Base-by-base conservation (phyloP, 2,113 vertebrate genomes). In the Macrotus californicus region DNA sequence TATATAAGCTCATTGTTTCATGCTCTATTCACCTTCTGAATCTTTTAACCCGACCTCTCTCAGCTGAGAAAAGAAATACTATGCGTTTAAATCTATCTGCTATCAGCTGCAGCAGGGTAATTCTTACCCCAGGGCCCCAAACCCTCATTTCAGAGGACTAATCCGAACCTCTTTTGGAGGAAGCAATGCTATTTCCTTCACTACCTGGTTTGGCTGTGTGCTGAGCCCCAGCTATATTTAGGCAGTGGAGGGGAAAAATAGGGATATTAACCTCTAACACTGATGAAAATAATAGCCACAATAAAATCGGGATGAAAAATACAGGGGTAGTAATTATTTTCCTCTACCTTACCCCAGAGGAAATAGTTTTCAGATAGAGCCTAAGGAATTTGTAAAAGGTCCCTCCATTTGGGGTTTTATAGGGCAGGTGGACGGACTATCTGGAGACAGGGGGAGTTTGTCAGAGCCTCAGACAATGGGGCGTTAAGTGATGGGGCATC, bases 211-310 rank as follows among this genome's bases (percentile, higher is more conserved):
- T 67, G 96, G 69, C 95, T 29, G 70, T 1, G 1, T 29, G 66
- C 96, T 91, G 50, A 98, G 96, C 91, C 97, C 97, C 97, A 80
- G 95, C 98, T 98, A 98, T 97, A 97, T 96, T 97, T 98, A 97
- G 97, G 97, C 98, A 98, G 96, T 96, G 97, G 98, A 98, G 98
- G 97, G 98, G 98, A 98, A 98, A 98, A 98, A 98, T 86, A 91
- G 96, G 97, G 97, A 98, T 98, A 98, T 98, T 98, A 98, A 98
- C 98, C 98, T 98, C 98, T 98, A 98, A 98, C 98, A 98, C 97
- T 96, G 98, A 97, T 97, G 98, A 97, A 98, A 98, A 98, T 98
- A 98, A 98, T 98, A 98, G 98, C 97, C 98, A 98, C 98, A 98
- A 98, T 98, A 98, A 98, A 98, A 97, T 36, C 15, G 26, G 97